Evolutionary conservation across 35 echinoderm and acorn worm genomes (phyloP), one percentile per base, ranked within the genome.

Genomic region (Chiridota heheva): DNA sequence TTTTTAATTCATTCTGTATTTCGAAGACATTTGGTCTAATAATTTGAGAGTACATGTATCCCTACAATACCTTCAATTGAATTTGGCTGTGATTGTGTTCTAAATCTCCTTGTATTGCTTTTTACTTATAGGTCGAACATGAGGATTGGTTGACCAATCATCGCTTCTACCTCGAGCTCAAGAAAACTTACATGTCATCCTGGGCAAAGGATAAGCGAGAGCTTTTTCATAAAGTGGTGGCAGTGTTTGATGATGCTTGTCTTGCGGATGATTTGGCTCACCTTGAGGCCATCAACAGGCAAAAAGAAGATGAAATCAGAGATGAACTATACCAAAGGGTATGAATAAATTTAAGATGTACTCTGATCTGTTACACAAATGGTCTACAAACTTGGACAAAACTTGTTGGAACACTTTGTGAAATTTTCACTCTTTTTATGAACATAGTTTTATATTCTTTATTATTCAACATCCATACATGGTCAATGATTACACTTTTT

Each of bases 191-290:
- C 45, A 74, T 97, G 16, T 91, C 74, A 78, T 71, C 68, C 13
- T 97, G 93, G 93, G 88, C 88, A 4, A 61, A 69, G 33, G 77
- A 77, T 59, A 97, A 91, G 45, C 78, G 84, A 47, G 93, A 97
- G 71, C 66, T 97, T 32, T 97, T 84, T 28, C 58, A 91, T 60
- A 91, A 84, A 45, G 88, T 77, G 2, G 88, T 64, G 15, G 84
- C 93, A 32, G 70, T 77, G 17, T 97, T 97, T 80, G 93, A 84
- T 0, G 93, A 97, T 58, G 93, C 89, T 6, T 88, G 79, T 40
- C 84, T 97, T 1, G 93, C 93, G 0, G 84, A 86, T 60, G 93
- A 97, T 69, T 68, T 97, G 17, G 58, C 73, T 39, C 60, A 38
- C 27, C 66, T 81, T 2, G 63, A 86, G 26, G 88, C 88, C 6